A percentile compares a stretch with the other conserved stretches of the same genome.
Conservation (phyloP, 2,797 vertebrate genomes). For the Agapornis canus region DNA sequence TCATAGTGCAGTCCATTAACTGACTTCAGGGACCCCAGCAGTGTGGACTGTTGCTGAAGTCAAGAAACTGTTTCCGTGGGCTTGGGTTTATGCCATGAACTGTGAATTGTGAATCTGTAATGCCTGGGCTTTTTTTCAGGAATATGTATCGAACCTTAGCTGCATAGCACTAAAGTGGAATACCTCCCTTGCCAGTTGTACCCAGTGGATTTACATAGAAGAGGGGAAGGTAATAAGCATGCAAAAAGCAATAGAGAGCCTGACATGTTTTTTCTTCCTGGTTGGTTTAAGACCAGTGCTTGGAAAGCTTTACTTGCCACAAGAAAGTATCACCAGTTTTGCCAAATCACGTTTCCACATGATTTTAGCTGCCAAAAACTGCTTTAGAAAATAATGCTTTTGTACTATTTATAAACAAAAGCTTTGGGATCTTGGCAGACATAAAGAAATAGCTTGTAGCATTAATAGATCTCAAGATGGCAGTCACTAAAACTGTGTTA, state of each 20-base stretch:
- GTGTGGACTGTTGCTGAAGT: not conserved
- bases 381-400: slow-evolving; percentile 17
- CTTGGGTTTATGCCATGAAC: rapidly evolving
- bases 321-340: not conserved
- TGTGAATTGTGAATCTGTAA: not conserved
- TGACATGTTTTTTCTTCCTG: not conserved
- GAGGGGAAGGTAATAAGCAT: not conserved
- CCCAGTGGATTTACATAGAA: rapidly evolving
- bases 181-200: not conserved
- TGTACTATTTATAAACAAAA: not conserved
- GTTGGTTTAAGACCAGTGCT: not conserved
- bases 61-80: not conserved
- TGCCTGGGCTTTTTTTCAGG: not conserved
- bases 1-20: not conserved
- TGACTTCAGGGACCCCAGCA: not conserved
- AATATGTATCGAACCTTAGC: not conserved
- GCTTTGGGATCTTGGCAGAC: not conserved
- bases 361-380: not conserved
- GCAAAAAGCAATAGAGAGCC: not conserved
- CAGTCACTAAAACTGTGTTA: not conserved
- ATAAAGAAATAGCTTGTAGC: not conserved
- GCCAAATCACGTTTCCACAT: not conserved
- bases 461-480: not conserved
- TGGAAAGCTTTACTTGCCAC: not conserved
- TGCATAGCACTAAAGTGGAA: not conserved